Evolutionary conservation across 2,113 vertebrate species (phyloP).

Genomic region (Lycocorax pyrrhopterus): DNA sequence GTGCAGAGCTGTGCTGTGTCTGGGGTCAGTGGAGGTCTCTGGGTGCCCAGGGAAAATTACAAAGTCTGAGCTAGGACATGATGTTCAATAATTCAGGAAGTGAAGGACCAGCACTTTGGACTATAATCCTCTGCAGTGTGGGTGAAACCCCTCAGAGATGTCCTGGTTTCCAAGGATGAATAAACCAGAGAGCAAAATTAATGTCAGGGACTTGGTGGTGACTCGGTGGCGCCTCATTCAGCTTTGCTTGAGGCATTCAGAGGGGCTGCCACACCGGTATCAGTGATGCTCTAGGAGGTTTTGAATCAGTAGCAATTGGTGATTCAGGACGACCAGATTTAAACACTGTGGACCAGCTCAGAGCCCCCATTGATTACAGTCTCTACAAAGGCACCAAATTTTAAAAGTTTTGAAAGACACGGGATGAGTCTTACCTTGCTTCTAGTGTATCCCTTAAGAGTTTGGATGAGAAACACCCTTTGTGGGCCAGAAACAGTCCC

Average conservation of each 20-base stretch:
- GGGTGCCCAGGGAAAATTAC: neutral
- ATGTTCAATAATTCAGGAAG: neutral
- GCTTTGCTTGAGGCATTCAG: neutral
- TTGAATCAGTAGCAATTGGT: neutral
- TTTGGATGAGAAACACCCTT: neutral
- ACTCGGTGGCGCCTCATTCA: neutral
- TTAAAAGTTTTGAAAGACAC: neutral
- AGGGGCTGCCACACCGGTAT: neutral
- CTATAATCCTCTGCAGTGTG: neutral
- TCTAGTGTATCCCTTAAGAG: neutral
- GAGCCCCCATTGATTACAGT: fast-evolving
- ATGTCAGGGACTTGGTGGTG: neutral
- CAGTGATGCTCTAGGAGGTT: neutral
- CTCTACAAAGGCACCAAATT: neutral
- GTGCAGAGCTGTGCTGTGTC: neutral
- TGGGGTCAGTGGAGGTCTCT: neutral
- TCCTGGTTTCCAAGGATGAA: neutral
- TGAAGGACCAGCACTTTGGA: neutral
- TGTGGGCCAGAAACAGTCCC: neutral
- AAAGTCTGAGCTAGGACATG: neutral
- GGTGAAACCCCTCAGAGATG: neutral
- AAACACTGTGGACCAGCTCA: neutral
- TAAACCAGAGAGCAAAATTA: neutral
- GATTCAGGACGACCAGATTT: neutral
- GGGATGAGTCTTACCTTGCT: neutral